Evolutionary conservation across 2,113 vertebrate genomes (phyloP).

Genomic region (Indri indri): DNA sequence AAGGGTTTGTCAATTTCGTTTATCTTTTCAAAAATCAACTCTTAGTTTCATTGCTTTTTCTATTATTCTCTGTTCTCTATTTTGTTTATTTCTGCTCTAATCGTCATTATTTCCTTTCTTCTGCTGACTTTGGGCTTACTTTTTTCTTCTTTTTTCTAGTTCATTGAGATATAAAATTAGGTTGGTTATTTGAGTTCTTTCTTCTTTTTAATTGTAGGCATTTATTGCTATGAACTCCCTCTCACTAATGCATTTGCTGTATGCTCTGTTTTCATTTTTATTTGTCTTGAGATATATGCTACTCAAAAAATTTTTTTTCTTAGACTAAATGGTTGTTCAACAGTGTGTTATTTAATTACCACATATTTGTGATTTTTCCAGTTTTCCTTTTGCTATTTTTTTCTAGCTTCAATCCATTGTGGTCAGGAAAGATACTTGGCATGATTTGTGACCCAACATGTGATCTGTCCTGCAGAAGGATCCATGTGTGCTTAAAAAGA

Average conservation of each 20-base stretch:
- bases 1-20: not conserved
- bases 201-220: not conserved
- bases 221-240: not conserved
- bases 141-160: not conserved
- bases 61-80: not conserved
- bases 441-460: not conserved
- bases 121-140: not conserved
- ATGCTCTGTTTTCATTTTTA: not conserved
- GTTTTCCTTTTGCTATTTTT: not conserved
- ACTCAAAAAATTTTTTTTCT: not conserved
- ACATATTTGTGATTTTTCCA: not conserved
- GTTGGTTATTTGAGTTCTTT: not conserved
- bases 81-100: not conserved
- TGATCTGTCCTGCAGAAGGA: not conserved
- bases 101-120: not conserved
- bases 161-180: not conserved
- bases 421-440: not conserved
- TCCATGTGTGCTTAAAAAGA: not conserved
- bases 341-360: not conserved
- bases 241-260: not conserved
- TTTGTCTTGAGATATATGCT: not conserved
- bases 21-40: not conserved
- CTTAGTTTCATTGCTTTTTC: not conserved
- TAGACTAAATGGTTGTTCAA: not conserved
- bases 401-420: not conserved